Conservation (phyloP, 37 sponge, comb jelly and placozoan genomes). For the Diacarnus erythraeanus region DNA sequence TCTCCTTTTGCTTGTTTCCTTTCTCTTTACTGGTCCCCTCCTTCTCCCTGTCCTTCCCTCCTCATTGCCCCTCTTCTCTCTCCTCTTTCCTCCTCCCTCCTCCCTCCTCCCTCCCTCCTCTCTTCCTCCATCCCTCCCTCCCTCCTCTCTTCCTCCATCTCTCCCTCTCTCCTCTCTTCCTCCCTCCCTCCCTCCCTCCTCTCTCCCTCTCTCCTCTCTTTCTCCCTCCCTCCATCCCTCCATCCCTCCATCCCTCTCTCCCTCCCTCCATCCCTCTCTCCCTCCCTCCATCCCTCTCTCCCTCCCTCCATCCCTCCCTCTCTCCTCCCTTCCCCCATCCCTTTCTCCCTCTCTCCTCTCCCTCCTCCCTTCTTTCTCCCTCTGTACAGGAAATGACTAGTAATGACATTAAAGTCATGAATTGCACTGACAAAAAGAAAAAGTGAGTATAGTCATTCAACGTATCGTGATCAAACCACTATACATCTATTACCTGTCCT, state of each 20-base stretch:
- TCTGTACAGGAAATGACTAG: slow-evolving; percentile 1
- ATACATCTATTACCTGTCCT: neutral
- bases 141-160: neutral
- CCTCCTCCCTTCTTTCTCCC: neutral
- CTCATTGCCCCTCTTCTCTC: neutral
- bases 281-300: neutral
- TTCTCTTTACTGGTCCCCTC: neutral
- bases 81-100: neutral
- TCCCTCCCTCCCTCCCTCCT: slow-evolving; percentile 9
- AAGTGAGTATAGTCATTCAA: slow-evolving; percentile 3
- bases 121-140: neutral
- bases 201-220: neutral
- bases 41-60: neutral
- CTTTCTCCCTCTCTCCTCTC: neutral
- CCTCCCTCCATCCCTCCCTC: neutral
- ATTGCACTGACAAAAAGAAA: neutral
- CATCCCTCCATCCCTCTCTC: neutral
- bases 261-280: neutral
- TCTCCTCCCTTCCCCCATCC: neutral
- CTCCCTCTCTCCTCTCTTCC: neutral
- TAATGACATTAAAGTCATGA: slow-evolving; percentile 15
- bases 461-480: neutral
- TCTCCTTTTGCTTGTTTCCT: neutral
- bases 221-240: neutral
- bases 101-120: neutral